Conservation (phyloP, 2,113 vertebrate genomes). For the Merops nubicus region DNA sequence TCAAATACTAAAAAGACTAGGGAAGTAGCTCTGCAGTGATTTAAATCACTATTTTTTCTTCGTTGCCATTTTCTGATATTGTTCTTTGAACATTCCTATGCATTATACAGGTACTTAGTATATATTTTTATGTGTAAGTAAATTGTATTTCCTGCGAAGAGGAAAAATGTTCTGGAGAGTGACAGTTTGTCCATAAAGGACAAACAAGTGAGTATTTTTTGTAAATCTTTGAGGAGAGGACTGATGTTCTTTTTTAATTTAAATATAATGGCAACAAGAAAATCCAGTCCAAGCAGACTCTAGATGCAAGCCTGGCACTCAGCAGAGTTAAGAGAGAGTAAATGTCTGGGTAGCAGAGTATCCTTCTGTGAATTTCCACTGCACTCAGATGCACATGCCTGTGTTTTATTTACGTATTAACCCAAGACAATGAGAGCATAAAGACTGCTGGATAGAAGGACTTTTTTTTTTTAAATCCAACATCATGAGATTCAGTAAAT, state of each 20-base stretch:
- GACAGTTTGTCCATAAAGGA: not conserved
- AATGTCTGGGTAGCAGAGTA: not conserved
- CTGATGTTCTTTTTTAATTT: not conserved
- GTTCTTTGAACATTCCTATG: not conserved
- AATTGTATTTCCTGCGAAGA: not conserved
- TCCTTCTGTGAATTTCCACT: not conserved
- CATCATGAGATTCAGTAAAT: not conserved
- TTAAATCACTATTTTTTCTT: not conserved
- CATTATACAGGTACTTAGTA: not conserved
- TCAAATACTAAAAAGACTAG: not conserved
- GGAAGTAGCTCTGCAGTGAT: not conserved
- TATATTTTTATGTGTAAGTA: not conserved
- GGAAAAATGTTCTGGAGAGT: not conserved
- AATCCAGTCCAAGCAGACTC: not conserved
- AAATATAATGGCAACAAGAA: not conserved
- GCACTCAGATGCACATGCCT: not conserved
- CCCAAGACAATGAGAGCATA: not conserved
- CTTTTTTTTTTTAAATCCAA: not conserved
- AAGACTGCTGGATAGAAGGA: not conserved
- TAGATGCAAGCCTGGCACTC: not conserved
- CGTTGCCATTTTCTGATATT: not conserved
- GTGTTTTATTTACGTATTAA: not conserved
- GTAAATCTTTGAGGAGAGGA: not conserved
- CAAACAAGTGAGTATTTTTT: not conserved
- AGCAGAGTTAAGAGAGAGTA: not conserved